Conservation (phyloP, 2,797 vertebrate genomes). For the Hephaestus fuliginosus region DNA sequence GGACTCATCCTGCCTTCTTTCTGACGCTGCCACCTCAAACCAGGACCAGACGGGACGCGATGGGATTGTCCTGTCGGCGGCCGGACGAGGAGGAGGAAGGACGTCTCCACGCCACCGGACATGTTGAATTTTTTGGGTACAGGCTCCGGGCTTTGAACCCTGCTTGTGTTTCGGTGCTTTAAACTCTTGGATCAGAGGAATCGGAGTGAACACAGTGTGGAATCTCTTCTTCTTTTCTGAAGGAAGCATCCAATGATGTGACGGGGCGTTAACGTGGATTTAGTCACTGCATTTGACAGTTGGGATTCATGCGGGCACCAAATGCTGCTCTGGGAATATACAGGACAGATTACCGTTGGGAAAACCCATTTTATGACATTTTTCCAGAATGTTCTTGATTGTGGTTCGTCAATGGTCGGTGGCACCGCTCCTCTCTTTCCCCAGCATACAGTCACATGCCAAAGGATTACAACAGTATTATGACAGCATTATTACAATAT, state of each 20-base stretch:
- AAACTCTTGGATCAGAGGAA: constrained; percentile 3
- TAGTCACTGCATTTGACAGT: constrained; percentile 16
- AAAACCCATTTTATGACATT: not conserved
- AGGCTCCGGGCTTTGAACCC: not conserved
- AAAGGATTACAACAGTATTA: constrained; percentile 72
- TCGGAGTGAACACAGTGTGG: not conserved
- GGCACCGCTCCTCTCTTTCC: constrained; percentile 44
- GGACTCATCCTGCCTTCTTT: not conserved
- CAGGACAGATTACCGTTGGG: constrained; percentile 16
- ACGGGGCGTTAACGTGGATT: not conserved
- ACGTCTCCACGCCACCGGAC: not conserved
- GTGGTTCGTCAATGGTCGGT: not conserved
- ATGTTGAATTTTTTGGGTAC: not conserved
- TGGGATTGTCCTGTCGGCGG: not conserved
- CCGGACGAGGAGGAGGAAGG: not conserved
- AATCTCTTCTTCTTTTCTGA: constrained; percentile 18
- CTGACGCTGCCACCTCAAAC: not conserved
- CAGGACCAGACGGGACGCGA: constrained; percentile 13
- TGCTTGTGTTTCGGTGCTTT: not conserved
- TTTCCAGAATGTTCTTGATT: constrained; percentile 1
- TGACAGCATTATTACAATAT: constrained; percentile 36
- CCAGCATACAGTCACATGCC: constrained; percentile 74
- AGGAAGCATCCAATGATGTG: constrained; percentile 12
- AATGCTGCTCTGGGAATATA: constrained; percentile 28
- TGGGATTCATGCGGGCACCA: constrained; percentile 7